A percentile compares a stretch with the other conserved stretches of the same genome.
Evolutionary conservation across 2,113 vertebrate species (phyloP).

Genomic region (Dendropsophus ebraccatus): DNA sequence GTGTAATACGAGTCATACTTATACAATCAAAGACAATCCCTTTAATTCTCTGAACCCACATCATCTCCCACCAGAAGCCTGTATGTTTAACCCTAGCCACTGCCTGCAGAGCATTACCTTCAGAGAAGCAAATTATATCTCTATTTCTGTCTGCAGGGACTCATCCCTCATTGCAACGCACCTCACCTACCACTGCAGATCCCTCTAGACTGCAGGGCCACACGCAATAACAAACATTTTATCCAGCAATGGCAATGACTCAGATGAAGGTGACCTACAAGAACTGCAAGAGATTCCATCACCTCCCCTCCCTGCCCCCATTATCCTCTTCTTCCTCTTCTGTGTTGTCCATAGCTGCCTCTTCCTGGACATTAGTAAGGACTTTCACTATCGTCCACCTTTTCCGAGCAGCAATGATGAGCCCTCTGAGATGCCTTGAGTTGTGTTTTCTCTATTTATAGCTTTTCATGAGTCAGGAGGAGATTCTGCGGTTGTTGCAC

Average conservation of each 20-base stretch:
- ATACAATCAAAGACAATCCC: background rate
- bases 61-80: too few relatives aligned
- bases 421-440: background rate
- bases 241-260: background rate
- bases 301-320: background rate
- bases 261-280: slow-evolving; percentile 14
- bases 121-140: background rate
- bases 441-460: slow-evolving; percentile 15
- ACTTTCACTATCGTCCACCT: background rate
- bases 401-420: background rate
- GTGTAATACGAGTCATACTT: too few relatives aligned
- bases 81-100: background rate
- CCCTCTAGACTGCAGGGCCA: background rate
- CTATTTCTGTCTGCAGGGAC: background rate
- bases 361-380: background rate
- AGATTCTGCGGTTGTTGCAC: slow-evolving; percentile 23
- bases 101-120: background rate
- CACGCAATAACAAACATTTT: background rate
- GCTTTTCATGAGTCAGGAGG: background rate
- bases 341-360: background rate
- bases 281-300: background rate
- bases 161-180: slow-evolving; percentile 7
- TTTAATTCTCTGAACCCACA: background rate
- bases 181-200: slow-evolving; percentile 27
- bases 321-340: background rate